Evolutionary conservation across 2,113 vertebrate genomes (phyloP).

Genomic region (Echinops telfairi): DNA sequence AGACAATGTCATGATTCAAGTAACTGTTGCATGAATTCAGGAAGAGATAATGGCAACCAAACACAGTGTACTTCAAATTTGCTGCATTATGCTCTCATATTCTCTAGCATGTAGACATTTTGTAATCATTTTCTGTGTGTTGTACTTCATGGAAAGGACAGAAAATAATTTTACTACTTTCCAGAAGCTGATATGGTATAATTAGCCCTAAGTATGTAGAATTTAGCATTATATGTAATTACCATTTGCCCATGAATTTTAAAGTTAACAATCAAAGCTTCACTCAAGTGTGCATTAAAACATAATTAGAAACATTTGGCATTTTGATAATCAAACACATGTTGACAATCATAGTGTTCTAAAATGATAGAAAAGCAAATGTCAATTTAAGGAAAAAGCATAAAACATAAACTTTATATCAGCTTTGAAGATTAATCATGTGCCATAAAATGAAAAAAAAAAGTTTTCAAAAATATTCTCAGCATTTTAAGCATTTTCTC

Average conservation of each 20-base stretch:
- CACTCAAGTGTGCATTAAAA: slow-evolving; percentile 2
- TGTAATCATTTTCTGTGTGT: slow-evolving; percentile 24
- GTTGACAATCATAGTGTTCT: not conserved
- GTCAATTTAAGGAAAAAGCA: not conserved
- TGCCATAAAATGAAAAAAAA: not conserved
- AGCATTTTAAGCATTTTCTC: not conserved
- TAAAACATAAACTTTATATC: not conserved
- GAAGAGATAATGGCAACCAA: not conserved
- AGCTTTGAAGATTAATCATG: not conserved
- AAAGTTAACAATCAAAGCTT: not conserved
- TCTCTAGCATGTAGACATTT: slow-evolving; percentile 32
- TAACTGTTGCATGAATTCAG: not conserved
- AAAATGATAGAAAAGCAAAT: slow-evolving; percentile 24
- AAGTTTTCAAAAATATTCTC: not conserved
- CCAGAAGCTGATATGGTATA: not conserved
- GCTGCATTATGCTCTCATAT: not conserved
- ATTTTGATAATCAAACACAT: slow-evolving; percentile 55
- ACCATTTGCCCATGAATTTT: not conserved
- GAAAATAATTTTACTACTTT: not conserved
- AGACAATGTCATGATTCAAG: not conserved
- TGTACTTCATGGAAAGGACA: not conserved
- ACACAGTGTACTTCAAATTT: not conserved
- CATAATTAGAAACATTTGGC: slow-evolving; percentile 56
- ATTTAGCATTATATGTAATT: slow-evolving; percentile 17
- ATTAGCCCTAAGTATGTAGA: not conserved